Percentiles rank a stretch among this genome's conserved stretches.
Evolutionary conservation across 1,140 invertebrate genomes (phyloP).

Genomic region (Octopus bimaculoides): DNA sequence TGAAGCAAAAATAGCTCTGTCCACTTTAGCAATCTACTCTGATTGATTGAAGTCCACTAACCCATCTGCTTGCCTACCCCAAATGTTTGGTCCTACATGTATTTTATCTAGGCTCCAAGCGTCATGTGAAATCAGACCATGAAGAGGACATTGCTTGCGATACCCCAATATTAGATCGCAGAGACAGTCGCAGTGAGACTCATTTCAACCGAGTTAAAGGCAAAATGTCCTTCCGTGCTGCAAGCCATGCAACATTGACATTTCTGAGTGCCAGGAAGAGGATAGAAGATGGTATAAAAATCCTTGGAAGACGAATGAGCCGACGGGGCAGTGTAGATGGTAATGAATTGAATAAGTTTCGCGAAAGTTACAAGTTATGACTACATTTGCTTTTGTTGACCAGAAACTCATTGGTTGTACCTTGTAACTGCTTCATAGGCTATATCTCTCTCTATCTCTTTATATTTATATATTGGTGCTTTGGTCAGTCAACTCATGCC

Average conservation of each 20-base stretch:
- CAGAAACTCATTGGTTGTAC: neutral
- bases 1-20: too few species aligned
- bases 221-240: constrained; percentile 55
- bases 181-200: constrained; percentile 46
- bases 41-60: too few species aligned
- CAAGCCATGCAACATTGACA: constrained; percentile 53
- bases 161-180: constrained; percentile 34
- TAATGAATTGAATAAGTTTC: constrained; percentile 4
- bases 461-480: neutral
- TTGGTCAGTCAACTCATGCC: neutral
- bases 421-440: constrained; percentile 8
- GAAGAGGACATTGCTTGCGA: constrained; percentile 49
- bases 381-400: constrained; percentile 6
- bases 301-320: constrained; percentile 39
- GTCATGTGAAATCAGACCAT: constrained; percentile 50
- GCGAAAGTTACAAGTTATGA: constrained; percentile 8
- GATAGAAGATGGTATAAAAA: constrained; percentile 52
- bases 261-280: constrained; percentile 52
- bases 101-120: constrained; percentile 41
- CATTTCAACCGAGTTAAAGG: constrained; percentile 36
- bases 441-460: neutral
- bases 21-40: too few species aligned
- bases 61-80: neutral
- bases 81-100: constrained; percentile 7
- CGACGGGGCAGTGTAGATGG: constrained; percentile 32